Evolutionary conservation across 2,888 invertebrate species (phyloP), one percentile per base, ranked within the genome.

Genomic region (Chironomus riparius): DNA sequence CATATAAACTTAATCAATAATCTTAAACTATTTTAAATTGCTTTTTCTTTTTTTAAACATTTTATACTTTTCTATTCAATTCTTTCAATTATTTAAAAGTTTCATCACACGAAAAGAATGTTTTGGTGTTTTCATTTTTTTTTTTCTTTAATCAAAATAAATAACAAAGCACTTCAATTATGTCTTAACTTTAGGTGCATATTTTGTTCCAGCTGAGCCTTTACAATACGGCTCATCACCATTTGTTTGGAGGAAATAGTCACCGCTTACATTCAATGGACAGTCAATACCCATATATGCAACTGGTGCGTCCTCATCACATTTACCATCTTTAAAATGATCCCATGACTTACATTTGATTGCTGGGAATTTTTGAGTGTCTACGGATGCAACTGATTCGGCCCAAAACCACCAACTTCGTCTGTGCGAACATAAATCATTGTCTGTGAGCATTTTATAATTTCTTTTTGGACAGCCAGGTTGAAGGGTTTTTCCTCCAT

Each of bases 331-430:
- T 78, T 86, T 86, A 79, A 88, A 88, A 77, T 87, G 87, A n/a
- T 83, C 80, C 82, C 87, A 88, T 24, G 84, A 85, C 70, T 86
- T 86, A 0, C 87, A 86, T 0, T 86, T 86, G 0, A 88, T 87
- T 0, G 88, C 85, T 2, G 87, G 85, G 78, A 89, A 89, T 0
- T 85, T 84, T 71, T 86, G 78, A 3, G 79, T 78, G 13, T 68
- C 21, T 76, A 81, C 80, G 61, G 79, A 78, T 4, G 81, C 79
- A 4, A 84, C 86, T 13, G 88, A 88, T 79, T 89, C 88, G 0
- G 88, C 88, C 81, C 86, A 89, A 80, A 87, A 88, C 78, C 86
- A 83, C 88, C 88, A 88, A 2, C 88, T 88, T 77, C 89, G 82
- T 83, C 88, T 86, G 79, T 89, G 88, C 77, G 88, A 88, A 79